phyloP scores from a whole-genome alignment of 2,888 invertebrate species.

The Trypoxylon attenuatum region DNA sequence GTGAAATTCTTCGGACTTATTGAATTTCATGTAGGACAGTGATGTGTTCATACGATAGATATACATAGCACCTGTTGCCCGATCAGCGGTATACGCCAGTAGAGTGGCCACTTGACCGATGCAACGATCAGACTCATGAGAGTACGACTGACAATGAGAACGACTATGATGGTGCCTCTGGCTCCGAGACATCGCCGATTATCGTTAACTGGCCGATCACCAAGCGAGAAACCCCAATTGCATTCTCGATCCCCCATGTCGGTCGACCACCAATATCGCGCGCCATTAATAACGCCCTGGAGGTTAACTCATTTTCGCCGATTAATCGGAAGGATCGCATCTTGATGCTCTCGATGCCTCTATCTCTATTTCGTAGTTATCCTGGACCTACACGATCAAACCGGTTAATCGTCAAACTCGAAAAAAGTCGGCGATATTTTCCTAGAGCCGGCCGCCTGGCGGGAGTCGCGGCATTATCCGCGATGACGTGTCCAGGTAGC shows the following conservation, averaged over 20 bases:
- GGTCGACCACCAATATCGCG: not conserved
- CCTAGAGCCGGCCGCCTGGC: not conserved
- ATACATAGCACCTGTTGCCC: not conserved
- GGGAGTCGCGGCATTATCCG: slow-evolving; percentile 14
- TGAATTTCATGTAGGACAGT: too few relatives aligned
- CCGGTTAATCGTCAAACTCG: too few relatives aligned
- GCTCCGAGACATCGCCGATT: not conserved
- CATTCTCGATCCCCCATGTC: not conserved
- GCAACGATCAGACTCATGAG: not conserved
- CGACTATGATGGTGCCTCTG: not conserved
- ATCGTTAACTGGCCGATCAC: not conserved
- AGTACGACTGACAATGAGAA: not conserved
- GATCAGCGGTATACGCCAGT: not conserved
- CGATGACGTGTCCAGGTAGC: slow-evolving; percentile 14
- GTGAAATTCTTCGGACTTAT: too few relatives aligned
- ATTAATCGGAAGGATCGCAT: too few relatives aligned
- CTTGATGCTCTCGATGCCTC: too few relatives aligned
- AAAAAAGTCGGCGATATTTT: not conserved
- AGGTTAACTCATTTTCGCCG: not conserved
- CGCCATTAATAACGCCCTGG: not conserved
- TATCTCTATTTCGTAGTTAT: not conserved
- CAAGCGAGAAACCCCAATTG: not conserved
- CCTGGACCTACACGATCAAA: not conserved
- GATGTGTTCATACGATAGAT: too few relatives aligned
- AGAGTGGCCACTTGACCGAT: not conserved